Base-by-base conservation (phyloP, 1,140 invertebrate genomes). In the Triops longicaudatus region DNA sequence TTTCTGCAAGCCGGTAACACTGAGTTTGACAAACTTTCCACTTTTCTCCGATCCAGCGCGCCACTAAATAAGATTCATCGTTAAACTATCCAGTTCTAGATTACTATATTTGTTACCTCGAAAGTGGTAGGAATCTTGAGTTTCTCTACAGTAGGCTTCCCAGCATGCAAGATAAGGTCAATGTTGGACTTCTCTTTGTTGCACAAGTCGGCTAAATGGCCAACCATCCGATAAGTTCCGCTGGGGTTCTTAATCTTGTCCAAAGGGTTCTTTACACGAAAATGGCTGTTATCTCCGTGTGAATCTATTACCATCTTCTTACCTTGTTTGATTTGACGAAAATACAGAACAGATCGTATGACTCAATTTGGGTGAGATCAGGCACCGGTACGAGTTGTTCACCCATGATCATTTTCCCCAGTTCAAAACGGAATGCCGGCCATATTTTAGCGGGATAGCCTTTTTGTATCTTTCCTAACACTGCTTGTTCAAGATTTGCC, bases 271-370 rank as follows among this genome's bases (percentile, higher is more conserved):
- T 63, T 4, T 4, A 22, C 14, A 63, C 14, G 14, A 63, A 63
- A 10, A 63, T 63, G 14, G 5, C 17, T 63, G 22, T 22, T 22
- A 1, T 1, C 14, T 22, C 14, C 17, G 17, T 17, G 1, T 17
- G 5, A 17, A 17, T n/a, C 5, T n/a, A 63, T 63, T 9, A 63
- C 14, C 22, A n/a, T 63, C 6, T 12, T 5, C 44, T 14, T 63
- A 63, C 50, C 50, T 63, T 63, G 50, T 63, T 63, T 63, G 50
- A 17, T 63, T 63, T 63, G 50, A 63, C 50, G 50, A 63, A 63
- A 22, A 63, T 63, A 17, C 50, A 63, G 50, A 63, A 63, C 9
- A 63, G 22, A 63, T 63, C 50, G 10, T 63, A 63, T 9, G 6
- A 22, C 22, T 63, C 50, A 3, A 14, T 63, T 63, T 63, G 50